These are phyloP conservation scores for Oligia fasciuncula DNA, from an alignment of 2,888 invertebrate genomes.

Conservation along the genomic window DNA sequence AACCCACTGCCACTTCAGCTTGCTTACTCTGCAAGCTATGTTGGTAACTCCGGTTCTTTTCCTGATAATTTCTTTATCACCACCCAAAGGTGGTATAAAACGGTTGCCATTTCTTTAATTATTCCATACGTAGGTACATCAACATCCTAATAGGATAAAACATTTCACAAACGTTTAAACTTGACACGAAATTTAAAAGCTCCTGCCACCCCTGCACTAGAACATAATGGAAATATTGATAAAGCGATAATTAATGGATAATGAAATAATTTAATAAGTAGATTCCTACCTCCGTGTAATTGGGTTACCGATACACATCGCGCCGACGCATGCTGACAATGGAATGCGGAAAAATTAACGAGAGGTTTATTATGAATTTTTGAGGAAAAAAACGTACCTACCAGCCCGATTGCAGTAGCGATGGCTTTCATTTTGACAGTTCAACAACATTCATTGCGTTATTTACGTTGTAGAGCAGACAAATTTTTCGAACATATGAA, in stretches of 20 bases:
- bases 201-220: slow-evolving; percentile 42
- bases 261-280: slow-evolving; percentile 58
- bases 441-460: too few relatives aligned
- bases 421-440: too few relatives aligned
- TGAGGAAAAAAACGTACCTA: not conserved
- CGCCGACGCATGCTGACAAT: not conserved
- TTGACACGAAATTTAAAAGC: slow-evolving; percentile 17
- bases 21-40: too few relatives aligned
- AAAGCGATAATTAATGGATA: slow-evolving; percentile 68
- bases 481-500: too few relatives aligned
- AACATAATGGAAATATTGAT: slow-evolving; percentile 60
- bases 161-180: not conserved
- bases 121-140: not conserved
- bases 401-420: too few relatives aligned
- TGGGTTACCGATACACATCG: slow-evolving; percentile 40
- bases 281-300: slow-evolving; percentile 39
- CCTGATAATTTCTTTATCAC: too few relatives aligned
- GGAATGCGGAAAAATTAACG: slow-evolving; percentile 16
- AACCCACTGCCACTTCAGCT: too few relatives aligned
- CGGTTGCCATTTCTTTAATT: not conserved
- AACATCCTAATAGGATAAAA: not conserved
- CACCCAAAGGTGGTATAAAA: not conserved
- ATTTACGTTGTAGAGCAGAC: too few relatives aligned
- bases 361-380: not conserved
- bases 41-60: too few relatives aligned